Evolutionary conservation across 2,797 vertebrate species (phyloP), one percentile per base, ranked within the genome.

Genomic region (Cheirogaleus major): DNA sequence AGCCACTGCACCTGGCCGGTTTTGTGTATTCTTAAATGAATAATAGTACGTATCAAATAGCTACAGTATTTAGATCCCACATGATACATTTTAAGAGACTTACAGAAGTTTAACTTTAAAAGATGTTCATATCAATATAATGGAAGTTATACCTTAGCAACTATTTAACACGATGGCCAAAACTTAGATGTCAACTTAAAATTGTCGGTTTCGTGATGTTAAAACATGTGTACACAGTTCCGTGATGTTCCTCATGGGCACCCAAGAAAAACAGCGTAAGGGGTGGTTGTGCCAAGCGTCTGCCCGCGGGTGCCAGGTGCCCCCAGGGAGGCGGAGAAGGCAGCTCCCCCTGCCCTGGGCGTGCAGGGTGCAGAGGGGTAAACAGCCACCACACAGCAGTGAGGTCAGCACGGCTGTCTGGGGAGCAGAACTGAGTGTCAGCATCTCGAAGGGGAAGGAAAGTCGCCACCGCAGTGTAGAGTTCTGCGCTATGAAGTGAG

Each of bases 191-290:
- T 57, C 48, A 14, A 59, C 38, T 30, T 57, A 65, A 89, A 35
- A 38, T 25, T 41, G 41, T 50, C 13, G 30, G 61, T 59, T 41
- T n/a, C 50, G 32, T 18, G 41, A n/a, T 38, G 73, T 38, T 78
- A 43, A 43, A 27, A 15, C 14, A 13, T 17, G 20, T 27, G 0
- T 3, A 5, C 4, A 0, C 0, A 27, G 23, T 7, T 45, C 2
- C 4, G 0, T 13, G 12, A 32, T 25, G 43, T 18, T 55, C 75
- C 18, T 4, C 9, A 57, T 17, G 57, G n/a, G 41, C 32, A 0
- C 57, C 82, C 27, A 32, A 38, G 32, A 32, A 32, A 41, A 69
- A 8, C 18, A 9, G 12, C 18, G 1, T 32, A 38, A 18, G 23
- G 15, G 1, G 8, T 4, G 2, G 35, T 22, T 41, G 13, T 14